Conservation (phyloP, 2,113 vertebrate genomes). For the Benitochromis conjunctus region DNA sequence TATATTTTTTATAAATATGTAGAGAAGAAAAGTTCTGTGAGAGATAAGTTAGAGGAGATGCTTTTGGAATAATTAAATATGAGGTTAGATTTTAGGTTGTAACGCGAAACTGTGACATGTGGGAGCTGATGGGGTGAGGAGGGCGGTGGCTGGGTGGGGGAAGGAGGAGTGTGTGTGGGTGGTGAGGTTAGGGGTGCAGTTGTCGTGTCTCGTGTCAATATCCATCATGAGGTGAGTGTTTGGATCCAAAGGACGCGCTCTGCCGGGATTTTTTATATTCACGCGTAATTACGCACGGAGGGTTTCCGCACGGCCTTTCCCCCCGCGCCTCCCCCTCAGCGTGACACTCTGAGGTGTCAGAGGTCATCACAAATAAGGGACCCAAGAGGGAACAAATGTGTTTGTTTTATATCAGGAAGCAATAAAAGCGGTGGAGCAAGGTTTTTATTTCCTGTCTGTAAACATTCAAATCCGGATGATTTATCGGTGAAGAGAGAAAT, state of each 20-base stretch:
- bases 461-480: not conserved
- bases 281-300: conserved; percentile 47
- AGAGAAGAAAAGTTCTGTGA: not conserved
- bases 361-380: not conserved
- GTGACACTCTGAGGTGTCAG: not conserved
- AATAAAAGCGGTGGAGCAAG: not conserved
- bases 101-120: not conserved
- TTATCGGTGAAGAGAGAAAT: not conserved
- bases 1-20: not conserved
- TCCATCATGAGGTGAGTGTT: conserved; percentile 32
- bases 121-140: not conserved
- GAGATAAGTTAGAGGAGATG: not conserved
- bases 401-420: not conserved
- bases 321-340: not conserved
- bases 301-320: not conserved
- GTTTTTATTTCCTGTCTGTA: not conserved
- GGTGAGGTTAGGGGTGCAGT: not conserved
- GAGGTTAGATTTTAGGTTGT: too few relatives aligned
- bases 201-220: not conserved
- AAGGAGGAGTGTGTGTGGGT: not conserved
- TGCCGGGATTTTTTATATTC: conserved; percentile 15
- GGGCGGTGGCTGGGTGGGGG: not conserved
- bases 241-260: conserved; percentile 12
- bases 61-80: not conserved
- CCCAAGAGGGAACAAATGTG: not conserved